Base-by-base conservation (phyloP, 2,797 vertebrate genomes). In the Microctenopoma lineatum region DNA sequence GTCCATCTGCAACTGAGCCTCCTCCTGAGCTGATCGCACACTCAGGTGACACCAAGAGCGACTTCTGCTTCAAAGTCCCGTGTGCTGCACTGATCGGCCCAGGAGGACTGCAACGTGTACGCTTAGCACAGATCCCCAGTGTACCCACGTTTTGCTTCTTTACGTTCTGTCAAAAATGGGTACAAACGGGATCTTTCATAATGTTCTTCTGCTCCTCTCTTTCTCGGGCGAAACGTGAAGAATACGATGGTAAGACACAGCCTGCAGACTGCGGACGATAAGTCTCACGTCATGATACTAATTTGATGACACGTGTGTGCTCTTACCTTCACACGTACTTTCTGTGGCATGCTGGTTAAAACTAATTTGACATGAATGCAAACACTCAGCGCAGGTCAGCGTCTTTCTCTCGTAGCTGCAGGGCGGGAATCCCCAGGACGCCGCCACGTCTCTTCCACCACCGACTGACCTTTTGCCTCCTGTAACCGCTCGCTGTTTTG, bases 181-280 rank as follows among this genome's bases (percentile, higher is more conserved):
- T 91, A 89, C 90, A 86, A 74, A 73, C 0, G 78, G 86, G 89
- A 91, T 91, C 85, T 77, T 86, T 90, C 38, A 83, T 91, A 72
- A 92, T 87, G 80, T 89, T 83, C 85, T 85, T 93, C 83, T 90
- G 86, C 90, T 94, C 87, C 89, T 92, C 87, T 92, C 80, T 92
- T 93, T 94, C 83, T 85, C 87, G 83, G 86, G 69, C 2, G 77
- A 78, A 38, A 79, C 84, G 27, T 77, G 86, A 93, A 95, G 92
- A 93, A 90, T 96, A 94, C 91, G 96, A 97, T 96, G 96, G 97
- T 98, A 96, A 98, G 91, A 91, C 16, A 29, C 65, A 79, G 59
- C 75, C 67, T 68, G 67, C 70, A 73, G 77, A 89, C 74, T 77
- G 61, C 55, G 48, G 82, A 87, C 67, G 57, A 76, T 67, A 62